A percentile compares a stretch with the other conserved stretches of the same genome.
Evolutionary conservation across 1,140 invertebrate genomes (phyloP).

Genomic region (Tetranychus cinnabarinus): DNA sequence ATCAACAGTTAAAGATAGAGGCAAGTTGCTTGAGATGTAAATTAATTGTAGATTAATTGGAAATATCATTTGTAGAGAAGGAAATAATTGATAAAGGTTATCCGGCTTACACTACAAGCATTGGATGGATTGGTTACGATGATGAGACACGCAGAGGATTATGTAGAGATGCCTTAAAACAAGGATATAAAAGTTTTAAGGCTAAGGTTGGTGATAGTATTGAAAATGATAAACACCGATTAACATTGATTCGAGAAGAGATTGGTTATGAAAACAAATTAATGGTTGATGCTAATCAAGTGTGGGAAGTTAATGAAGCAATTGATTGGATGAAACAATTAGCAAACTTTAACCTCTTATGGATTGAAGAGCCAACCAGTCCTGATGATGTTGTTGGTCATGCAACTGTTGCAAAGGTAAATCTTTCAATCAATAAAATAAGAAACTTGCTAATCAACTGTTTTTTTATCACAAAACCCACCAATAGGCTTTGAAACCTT

Average conservation of each 20-base stretch:
- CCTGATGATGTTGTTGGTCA: slow-evolving; percentile 73
- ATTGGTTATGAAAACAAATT: slow-evolving; percentile 40
- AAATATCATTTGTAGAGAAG: background rate
- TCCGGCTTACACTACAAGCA: slow-evolving; percentile 40
- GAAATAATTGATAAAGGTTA: slow-evolving; percentile 35
- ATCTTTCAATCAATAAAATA: slow-evolving; percentile 18
- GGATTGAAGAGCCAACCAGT: slow-evolving; percentile 83
- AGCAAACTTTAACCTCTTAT: slow-evolving; percentile 42
- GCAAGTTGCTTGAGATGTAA: background rate
- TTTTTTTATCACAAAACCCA: background rate
- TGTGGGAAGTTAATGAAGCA: slow-evolving; percentile 59
- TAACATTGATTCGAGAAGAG: slow-evolving; percentile 38
- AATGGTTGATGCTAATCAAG: slow-evolving; percentile 79
- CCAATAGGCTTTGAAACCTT: slow-evolving; percentile 30
- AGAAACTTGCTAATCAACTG: slow-evolving; percentile 1
- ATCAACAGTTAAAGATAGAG: slow-evolving; percentile 28
- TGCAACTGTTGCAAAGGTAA: slow-evolving; percentile 34
- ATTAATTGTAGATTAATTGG: background rate
- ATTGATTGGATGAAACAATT: slow-evolving; percentile 61
- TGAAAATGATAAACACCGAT: slow-evolving; percentile 47
- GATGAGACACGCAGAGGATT: slow-evolving; percentile 37
- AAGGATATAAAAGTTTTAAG: slow-evolving; percentile 59
- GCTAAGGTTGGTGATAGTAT: slow-evolving; percentile 62
- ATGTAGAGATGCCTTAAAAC: slow-evolving; percentile 40
- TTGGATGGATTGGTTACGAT: slow-evolving; percentile 49